Conservation (phyloP, 2,888 invertebrate genomes). For the Leucoptera coffeella region DNA sequence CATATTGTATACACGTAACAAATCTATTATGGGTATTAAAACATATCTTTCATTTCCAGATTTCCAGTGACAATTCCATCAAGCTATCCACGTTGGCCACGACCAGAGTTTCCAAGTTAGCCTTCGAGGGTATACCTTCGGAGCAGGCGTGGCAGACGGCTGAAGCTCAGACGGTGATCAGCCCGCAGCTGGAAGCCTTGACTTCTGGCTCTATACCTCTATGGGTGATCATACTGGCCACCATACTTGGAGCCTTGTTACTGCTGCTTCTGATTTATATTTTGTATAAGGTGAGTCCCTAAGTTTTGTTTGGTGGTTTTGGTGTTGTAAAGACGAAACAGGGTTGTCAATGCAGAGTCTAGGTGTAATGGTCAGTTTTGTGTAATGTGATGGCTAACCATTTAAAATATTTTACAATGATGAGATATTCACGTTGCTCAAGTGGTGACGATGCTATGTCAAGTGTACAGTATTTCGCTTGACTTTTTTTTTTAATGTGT, state of each 20-base stretch:
- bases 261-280: slow-evolving; percentile 70
- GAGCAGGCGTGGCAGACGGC: slow-evolving; percentile 55
- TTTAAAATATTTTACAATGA: no score
- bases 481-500: no score
- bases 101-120: slow-evolving; percentile 66
- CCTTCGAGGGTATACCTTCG: slow-evolving; percentile 61
- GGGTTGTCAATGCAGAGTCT: not conserved
- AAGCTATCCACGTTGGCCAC: slow-evolving; percentile 72
- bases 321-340: slow-evolving; percentile 1
- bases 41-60: slow-evolving; percentile 13
- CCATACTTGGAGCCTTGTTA: slow-evolving; percentile 74
- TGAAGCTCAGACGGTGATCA: slow-evolving; percentile 68
- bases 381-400: no score
- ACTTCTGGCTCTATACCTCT: slow-evolving; percentile 69
- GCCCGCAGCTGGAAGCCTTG: slow-evolving; percentile 58
- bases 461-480: no score
- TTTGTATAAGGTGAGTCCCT: slow-evolving; percentile 75
- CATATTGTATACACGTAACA: no score
- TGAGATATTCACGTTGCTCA: no score
- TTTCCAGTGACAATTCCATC: slow-evolving; percentile 38
- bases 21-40: no score
- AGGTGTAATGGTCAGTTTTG: no score
- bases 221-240: slow-evolving; percentile 82
- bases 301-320: no score
- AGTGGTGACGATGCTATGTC: no score